Evolutionary conservation across 2,888 invertebrate species (phyloP).

Genomic region (Tipula helvola): DNA sequence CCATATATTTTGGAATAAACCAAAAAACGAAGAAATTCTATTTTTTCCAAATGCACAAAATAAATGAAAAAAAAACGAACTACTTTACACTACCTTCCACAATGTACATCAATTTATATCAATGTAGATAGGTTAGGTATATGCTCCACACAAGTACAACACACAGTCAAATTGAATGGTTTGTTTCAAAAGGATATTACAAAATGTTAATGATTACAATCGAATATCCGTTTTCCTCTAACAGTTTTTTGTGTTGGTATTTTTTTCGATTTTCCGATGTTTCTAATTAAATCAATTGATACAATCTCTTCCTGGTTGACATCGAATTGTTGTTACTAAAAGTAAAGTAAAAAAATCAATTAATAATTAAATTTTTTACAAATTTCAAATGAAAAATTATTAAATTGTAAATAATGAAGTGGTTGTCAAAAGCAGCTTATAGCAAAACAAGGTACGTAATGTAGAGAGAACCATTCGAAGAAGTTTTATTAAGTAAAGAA

Average conservation of each 20-base stretch:
- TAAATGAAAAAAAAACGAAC: not conserved
- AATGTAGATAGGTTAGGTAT: not conserved
- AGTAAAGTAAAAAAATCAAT: not conserved
- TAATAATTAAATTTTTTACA: not conserved
- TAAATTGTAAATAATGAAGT: not conserved
- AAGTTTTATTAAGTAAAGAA: not conserved
- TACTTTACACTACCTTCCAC: not conserved
- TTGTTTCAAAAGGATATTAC: not conserved
- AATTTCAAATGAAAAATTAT: not conserved
- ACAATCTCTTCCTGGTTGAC: not conserved
- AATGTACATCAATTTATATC: not conserved
- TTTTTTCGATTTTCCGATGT: not conserved
- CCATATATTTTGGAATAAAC: not conserved
- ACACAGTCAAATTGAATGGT: not conserved
- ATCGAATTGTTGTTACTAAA: not conserved
- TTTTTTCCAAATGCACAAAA: not conserved
- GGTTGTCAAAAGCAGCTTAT: not conserved
- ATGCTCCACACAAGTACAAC: not conserved
- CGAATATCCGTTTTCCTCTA: not conserved
- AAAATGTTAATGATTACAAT: not conserved
- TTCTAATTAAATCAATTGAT: not conserved
- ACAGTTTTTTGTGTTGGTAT: not conserved
- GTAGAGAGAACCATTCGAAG: no score
- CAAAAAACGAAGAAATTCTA: not conserved
- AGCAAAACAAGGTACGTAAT: not conserved